These are phyloP conservation scores for Noctuana brunneofusca DNA, from an alignment of 2,888 invertebrate genomes.

Conservation along the genomic window DNA sequence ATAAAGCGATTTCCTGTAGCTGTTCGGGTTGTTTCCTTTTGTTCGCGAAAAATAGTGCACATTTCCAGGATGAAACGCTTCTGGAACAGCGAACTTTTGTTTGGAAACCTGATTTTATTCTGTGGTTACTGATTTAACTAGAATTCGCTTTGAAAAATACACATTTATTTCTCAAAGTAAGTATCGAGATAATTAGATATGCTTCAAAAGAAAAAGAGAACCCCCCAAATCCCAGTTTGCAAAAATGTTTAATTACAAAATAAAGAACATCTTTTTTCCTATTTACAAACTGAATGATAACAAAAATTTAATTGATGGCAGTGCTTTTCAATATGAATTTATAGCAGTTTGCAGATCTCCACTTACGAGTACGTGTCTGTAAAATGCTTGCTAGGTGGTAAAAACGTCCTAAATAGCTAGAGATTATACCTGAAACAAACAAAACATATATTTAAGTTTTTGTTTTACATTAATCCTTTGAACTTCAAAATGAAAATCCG, in stretches of 20 bases:
- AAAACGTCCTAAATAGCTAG: not conserved
- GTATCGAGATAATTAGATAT: constrained; percentile 23
- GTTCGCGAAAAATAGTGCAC: constrained; percentile 28
- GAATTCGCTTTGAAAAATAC: constrained; percentile 7
- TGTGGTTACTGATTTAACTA: constrained; percentile 19
- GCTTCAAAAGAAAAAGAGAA: no score
- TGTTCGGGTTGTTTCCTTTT: constrained; percentile 23
- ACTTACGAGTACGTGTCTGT: not conserved
- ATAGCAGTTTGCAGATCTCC: not conserved
- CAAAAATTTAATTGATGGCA: no score
- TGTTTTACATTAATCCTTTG: no score
- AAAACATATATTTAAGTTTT: not conserved
- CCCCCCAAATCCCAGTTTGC: no score
- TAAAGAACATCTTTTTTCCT: no score
- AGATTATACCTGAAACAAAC: constrained; percentile 19
- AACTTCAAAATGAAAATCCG: no score
- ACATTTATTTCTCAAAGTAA: not conserved
- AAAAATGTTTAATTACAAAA: not conserved
- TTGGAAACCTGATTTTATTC: constrained; percentile 16
- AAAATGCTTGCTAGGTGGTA: not conserved
- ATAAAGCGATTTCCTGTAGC: constrained; percentile 33
- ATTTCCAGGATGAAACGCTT: constrained; percentile 21
- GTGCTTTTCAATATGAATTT: no score
- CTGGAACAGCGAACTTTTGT: constrained; percentile 15
- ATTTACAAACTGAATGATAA: no score